Percentiles rank a stretch among this genome's conserved stretches.
phyloP scores from a whole-genome alignment of 2,797 vertebrate species.

The Podargus strigoides region DNA sequence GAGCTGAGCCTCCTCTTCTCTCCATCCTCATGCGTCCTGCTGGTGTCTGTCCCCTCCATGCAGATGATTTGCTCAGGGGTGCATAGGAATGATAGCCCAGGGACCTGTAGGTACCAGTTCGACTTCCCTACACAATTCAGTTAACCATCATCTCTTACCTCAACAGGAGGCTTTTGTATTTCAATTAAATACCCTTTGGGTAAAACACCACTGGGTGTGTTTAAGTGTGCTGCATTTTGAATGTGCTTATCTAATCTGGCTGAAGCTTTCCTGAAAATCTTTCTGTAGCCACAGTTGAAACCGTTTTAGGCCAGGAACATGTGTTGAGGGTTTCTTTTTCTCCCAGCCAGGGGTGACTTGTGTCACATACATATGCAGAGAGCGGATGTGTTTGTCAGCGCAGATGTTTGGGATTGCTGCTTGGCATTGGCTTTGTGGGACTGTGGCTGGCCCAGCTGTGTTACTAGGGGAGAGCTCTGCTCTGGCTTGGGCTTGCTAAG shows the following conservation, averaged over 20 bases:
- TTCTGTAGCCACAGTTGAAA: not conserved
- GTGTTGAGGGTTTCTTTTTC: not conserved
- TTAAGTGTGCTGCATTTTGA: not conserved
- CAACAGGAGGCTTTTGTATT: not conserved
- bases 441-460: not conserved
- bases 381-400: not conserved
- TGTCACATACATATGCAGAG: not conserved
- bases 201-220: not conserved
- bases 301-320: not conserved
- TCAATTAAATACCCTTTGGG: not conserved
- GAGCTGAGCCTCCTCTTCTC: not conserved
- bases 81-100: not conserved
- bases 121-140: not conserved
- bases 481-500: not conserved
- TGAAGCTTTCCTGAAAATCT: not conserved
- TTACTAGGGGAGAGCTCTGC: not conserved
- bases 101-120: not conserved
- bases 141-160: not conserved
- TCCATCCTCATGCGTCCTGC: rapidly evolving
- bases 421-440: not conserved
- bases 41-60: not conserved
- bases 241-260: not conserved
- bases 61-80: not conserved
- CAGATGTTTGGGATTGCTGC: not conserved
- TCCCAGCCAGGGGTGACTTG: not conserved